Base-by-base conservation (phyloP, 2,888 invertebrate species). In the Achlya flavicornis region DNA sequence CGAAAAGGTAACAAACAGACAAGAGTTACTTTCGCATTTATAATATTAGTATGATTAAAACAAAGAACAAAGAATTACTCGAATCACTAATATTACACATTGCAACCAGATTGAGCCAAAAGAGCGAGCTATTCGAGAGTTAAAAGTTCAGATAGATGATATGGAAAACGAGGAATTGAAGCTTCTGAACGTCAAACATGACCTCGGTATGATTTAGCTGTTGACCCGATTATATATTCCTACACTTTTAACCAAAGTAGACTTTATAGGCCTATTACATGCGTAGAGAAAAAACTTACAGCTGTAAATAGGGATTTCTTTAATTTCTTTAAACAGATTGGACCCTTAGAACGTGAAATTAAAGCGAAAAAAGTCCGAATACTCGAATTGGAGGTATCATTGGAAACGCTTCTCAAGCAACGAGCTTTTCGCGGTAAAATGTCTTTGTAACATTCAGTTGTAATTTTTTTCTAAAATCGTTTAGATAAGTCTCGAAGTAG, bases 331-430 rank as follows among this genome's bases (percentile, higher is more conserved):
- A 71, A 73, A 77, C 95, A 96, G 91, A 97, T 98, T 79, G 97
- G 98, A 81, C 98, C 98, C 0, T 95, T 97, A 73, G 98, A 98
- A 81, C 95, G 96, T 70, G 97, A 97, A 79, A 98, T 98, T 74
- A 96, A 96, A 84, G 96, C 97, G 74, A 96, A 97, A 91, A 97
- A 97, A 77, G 95, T 96, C 68, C 97, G 98, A 83, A 97, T 97
- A 62, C 94, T 95, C 61, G 96, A 97, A 87, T 96, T 98, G 96
- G 98, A 98, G 85, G 95, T 95, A 58, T 97, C 98, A 75, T 87
- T 98, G 80, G 96, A 97, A 81, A 95, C 95, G 76, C 95, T 98
- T 68, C 96, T 97, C 84, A 96, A 96, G 84, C 95, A 95, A 78
- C 97, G 97, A 82, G 93, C 94, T 6, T 94, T 92, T 68, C 93